phyloP scores from a whole-genome alignment of 2,888 invertebrate genomes.

The Tenthredo amoena region DNA sequence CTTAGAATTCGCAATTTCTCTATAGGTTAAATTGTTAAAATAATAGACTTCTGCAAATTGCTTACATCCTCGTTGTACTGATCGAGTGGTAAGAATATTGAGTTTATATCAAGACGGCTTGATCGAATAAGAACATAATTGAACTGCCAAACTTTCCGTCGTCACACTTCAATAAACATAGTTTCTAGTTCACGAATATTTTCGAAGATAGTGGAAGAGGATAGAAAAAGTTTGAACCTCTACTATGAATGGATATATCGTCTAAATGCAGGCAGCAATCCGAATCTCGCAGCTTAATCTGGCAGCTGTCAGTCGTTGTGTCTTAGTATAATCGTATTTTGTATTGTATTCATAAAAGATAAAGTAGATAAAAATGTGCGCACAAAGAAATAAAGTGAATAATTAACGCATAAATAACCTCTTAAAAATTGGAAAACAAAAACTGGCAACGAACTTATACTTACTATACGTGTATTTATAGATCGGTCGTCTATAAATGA shows the following conservation, averaged over 20 bases:
- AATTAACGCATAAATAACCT: not conserved
- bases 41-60: not conserved
- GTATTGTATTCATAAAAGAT: not conserved
- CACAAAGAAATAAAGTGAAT: not conserved
- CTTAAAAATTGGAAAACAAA: conserved; percentile 9
- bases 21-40: not conserved
- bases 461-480: not conserved
- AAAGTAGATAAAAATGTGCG: not conserved
- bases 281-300: not conserved
- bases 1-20: not conserved
- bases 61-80: not conserved
- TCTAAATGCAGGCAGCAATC: not conserved
- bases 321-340: conserved; percentile 5
- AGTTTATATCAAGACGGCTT: not conserved
- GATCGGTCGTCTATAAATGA: not conserved
- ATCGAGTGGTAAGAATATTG: not conserved
- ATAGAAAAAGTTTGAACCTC: not conserved
- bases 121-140: not conserved
- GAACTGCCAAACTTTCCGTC: not conserved
- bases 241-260: conserved; percentile 25
- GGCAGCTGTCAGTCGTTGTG: conserved; percentile 37
- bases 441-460: not conserved
- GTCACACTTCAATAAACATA: not conserved
- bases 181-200: not conserved
- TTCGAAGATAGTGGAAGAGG: not conserved